phyloP scores from a whole-genome alignment of 1,140 invertebrate genomes.

The Diprion similis region DNA sequence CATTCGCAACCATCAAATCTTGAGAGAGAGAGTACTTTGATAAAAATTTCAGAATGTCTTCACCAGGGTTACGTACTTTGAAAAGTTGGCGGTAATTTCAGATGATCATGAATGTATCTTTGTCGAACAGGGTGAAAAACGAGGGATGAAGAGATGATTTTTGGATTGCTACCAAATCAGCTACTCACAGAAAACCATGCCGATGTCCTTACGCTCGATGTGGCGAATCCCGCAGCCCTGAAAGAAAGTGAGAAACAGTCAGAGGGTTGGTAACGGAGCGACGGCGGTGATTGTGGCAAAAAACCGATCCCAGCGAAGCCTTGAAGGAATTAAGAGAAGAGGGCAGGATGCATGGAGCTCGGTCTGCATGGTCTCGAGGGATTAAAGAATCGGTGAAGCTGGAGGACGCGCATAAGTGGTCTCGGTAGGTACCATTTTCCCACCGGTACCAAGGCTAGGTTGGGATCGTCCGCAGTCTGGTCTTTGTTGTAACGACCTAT shows the following conservation, averaged over 20 bases:
- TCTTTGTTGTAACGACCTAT: conserved; percentile 21
- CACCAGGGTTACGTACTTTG: background rate
- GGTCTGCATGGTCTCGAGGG: background rate
- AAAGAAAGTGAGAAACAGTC: background rate
- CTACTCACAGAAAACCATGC: conserved; percentile 34
- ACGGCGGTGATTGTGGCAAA: conserved; percentile 1
- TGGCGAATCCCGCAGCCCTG: conserved; percentile 29
- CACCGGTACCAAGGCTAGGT: conserved; percentile 29
- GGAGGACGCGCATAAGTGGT: conserved; percentile 19
- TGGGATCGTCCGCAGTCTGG: conserved; percentile 19
- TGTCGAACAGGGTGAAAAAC: background rate
- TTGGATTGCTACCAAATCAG: background rate
- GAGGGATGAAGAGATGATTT: background rate
- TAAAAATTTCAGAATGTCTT: background rate
- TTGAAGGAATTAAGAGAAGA: no score
- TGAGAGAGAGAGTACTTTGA: background rate
- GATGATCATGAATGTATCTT: conserved; percentile 9
- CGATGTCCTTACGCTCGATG: conserved; percentile 27
- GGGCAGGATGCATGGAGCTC: background rate
- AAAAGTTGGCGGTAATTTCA: background rate
- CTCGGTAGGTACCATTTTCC: conserved; percentile 20
- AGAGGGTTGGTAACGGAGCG: background rate
- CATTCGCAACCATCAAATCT: background rate
- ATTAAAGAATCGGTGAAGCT: background rate
- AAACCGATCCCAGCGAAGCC: no score